These are phyloP conservation scores for Sebastes goodei DNA, from an alignment of 2,797 vertebrate species.

Conservation along the genomic window DNA sequence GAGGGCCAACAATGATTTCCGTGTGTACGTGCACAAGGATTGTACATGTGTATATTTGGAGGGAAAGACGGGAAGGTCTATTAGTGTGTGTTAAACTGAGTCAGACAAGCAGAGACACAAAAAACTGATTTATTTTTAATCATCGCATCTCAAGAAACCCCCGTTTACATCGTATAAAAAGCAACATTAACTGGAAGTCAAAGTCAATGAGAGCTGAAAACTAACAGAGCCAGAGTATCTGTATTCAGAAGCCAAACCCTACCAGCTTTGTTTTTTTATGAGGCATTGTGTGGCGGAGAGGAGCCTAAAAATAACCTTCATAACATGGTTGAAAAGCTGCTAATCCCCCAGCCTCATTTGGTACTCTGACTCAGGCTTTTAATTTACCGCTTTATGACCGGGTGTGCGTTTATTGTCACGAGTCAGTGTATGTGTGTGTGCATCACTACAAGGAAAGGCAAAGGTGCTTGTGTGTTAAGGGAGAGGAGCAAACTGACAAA, in stretches of 20 bases:
- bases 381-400: conserved; percentile 47
- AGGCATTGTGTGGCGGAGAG: conserved; percentile 37
- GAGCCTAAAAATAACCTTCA: conserved; percentile 64
- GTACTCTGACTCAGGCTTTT: conserved; percentile 47
- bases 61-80: not conserved
- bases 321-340: conserved; percentile 46
- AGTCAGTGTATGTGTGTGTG: not conserved
- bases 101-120: not conserved
- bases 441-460: not conserved
- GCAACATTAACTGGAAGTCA: conserved; percentile 9
- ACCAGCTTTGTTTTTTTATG: conserved; percentile 27
- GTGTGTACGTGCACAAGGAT: not conserved
- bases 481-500: conserved; percentile 12
- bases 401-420: conserved; percentile 16
- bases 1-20: conserved; percentile 26
- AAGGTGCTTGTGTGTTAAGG: not conserved
- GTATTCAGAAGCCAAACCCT: conserved; percentile 17
- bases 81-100: not conserved
- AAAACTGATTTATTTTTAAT: not conserved
- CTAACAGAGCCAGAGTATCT: conserved; percentile 1
- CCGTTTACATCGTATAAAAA: not conserved
- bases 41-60: not conserved
- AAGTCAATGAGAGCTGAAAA: conserved; percentile 6
- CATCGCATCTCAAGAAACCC: not conserved
- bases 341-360: conserved; percentile 54